Evolutionary conservation across 1,140 invertebrate species (phyloP).

Genomic region (Drosophila guanche): DNA sequence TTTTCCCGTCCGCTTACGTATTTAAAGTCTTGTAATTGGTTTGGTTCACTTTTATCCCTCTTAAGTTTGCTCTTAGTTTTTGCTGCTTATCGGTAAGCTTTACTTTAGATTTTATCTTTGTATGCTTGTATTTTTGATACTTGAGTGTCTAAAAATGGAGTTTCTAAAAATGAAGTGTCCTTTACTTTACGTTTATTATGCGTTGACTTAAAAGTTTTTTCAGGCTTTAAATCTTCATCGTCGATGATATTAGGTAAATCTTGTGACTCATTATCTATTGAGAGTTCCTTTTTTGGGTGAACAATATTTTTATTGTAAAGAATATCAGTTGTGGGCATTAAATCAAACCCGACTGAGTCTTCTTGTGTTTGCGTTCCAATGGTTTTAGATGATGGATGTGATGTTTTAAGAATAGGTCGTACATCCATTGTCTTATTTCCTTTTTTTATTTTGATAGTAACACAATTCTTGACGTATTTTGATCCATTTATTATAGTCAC

Average conservation of each 20-base stretch:
- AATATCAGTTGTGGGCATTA: no score
- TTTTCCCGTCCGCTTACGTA: no score
- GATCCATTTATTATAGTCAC: slow-evolving; percentile 14
- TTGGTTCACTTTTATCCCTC: no score
- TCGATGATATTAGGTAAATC: no score
- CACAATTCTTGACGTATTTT: slow-evolving; percentile 1
- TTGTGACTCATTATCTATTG: not conserved
- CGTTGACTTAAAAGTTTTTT: not conserved
- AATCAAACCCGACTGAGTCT: no score
- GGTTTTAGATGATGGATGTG: not conserved
- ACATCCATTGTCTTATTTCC: not conserved
- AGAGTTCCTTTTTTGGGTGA: not conserved
- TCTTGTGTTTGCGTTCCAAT: not conserved
- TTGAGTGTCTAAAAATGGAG: not conserved
- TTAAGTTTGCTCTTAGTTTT: no score
- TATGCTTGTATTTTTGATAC: no score
- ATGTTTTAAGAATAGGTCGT: not conserved
- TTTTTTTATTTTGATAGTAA: slow-evolving; percentile 1
- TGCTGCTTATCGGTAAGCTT: no score
- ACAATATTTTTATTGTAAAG: not conserved
- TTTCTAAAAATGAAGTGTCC: not conserved
- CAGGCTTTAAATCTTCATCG: not conserved
- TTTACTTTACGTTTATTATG: not conserved
- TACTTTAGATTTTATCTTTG: no score
- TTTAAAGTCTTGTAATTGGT: no score